Evolutionary conservation across 2,888 invertebrate genomes (phyloP), one percentile per base, ranked within the genome.

Genomic region (Thecocarcelia acutangulata): DNA sequence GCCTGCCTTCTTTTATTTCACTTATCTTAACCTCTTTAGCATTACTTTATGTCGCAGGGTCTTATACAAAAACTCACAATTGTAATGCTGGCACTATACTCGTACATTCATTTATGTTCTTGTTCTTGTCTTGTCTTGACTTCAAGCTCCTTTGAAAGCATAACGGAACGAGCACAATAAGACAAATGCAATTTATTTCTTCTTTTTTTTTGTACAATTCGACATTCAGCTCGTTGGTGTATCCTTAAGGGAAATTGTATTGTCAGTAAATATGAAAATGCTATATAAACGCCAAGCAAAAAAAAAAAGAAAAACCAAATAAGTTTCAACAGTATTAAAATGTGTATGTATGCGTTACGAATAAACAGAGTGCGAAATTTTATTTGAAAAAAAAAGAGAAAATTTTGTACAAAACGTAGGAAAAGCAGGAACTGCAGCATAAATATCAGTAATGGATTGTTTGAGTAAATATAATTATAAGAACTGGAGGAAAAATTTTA

Each of bases 171-270:
- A 56, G 46, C 48, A 70, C 33, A 69, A 77, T 33, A 42, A 64
- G 42, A 48, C 44, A 77, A 70, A 64, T 77, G 63, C 50, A 77
- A 77, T 75, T 69, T 74, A 66, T 66, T 33, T 6, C 8, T 33
- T 8, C 1, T 33, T 74, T 69, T 69, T 24, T 24, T 24, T 5
- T 70, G 24, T 59, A 72, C 58, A 59, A 70, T 75, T 66, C 66
- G 66, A 76, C 75, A 70, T 75, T 80, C 80, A 80, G 75, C 58
- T 80, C 75, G 74, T 70, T 70, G 70, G 48, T 64, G 70, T 75
- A 76, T 72, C 75, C 75, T 70, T 46, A 80, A 50, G 80, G 80
- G 80, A 80, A 75, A 79, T 80, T 80, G 75, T 64, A 80, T 76
- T 80, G 70, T 80, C 75, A 72, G 75, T 80, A 79, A 79, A 72